phyloP scores from a whole-genome alignment of 2,797 vertebrate genomes.

The Uromys caudimaculatus region DNA sequence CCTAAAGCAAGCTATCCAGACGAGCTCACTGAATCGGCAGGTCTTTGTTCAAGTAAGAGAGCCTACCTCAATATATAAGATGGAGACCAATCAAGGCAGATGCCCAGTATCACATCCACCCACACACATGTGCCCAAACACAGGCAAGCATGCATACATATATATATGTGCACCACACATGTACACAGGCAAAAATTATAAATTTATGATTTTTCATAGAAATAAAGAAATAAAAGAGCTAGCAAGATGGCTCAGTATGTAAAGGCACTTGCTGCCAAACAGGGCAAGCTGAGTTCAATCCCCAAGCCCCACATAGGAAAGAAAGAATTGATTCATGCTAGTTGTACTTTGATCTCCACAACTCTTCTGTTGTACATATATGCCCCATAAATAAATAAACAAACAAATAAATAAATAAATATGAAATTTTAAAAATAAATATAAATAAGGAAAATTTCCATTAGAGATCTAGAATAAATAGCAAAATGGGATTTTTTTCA shows the following conservation, averaged over 20 bases:
- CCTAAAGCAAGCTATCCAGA: neutral
- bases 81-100: neutral
- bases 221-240: neutral
- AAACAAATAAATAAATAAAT: neutral
- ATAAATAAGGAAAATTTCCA: neutral
- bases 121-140: neutral
- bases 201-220: neutral
- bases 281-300: neutral
- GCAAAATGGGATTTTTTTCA: neutral
- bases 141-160: neutral
- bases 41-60: neutral
- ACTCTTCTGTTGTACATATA: neutral
- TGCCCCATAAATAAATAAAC: neutral
- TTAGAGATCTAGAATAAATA: neutral
- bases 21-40: neutral
- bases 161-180: neutral
- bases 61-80: neutral
- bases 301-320: no score
- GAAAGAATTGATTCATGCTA: neutral
- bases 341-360: neutral
- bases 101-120: neutral
- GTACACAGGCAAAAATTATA: neutral
- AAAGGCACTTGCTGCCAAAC: neutral
- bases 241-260: neutral
- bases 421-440: neutral